Percentiles rank a stretch among this genome's conserved stretches.
phyloP scores from a whole-genome alignment of 1,140 invertebrate genomes.

The Anthonomus grandis region DNA sequence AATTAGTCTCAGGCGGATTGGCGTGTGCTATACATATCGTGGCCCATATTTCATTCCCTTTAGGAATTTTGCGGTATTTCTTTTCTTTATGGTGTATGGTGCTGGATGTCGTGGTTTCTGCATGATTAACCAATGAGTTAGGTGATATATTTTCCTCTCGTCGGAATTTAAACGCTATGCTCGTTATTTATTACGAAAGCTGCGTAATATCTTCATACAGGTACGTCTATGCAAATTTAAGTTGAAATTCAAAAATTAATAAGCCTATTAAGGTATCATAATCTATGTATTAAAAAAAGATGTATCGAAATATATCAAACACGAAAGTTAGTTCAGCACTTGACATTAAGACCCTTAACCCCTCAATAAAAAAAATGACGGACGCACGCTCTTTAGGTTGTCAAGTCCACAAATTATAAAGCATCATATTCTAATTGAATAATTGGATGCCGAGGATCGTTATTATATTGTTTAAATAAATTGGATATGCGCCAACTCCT shows the following conservation, averaged over 20 bases:
- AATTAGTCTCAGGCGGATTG: too few relatives aligned
- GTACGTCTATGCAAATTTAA: too few relatives aligned
- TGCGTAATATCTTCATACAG: too few relatives aligned
- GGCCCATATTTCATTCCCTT: constrained; percentile 6
- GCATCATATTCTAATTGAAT: constrained; percentile 11
- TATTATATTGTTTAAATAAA: constrained; percentile 15
- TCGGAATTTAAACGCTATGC: constrained; percentile 4
- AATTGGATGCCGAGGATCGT: constrained; percentile 5
- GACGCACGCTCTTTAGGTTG: constrained; percentile 3
- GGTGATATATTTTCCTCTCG: constrained; percentile 9
- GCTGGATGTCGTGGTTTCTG: constrained; percentile 6
- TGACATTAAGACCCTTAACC: constrained; percentile 10
- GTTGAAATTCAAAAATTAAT: too few relatives aligned
- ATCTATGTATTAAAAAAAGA: too few relatives aligned
- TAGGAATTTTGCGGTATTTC: constrained; percentile 9
- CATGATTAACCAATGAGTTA: constrained; percentile 7
- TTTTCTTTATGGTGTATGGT: too few relatives aligned
- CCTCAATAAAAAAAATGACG: neutral
- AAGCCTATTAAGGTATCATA: too few relatives aligned
- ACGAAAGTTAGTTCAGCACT: too few relatives aligned
- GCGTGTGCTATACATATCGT: constrained; percentile 5
- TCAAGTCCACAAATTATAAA: constrained; percentile 4
- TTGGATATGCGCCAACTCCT: neutral
- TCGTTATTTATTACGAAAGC: constrained; percentile 3
- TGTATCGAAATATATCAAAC: too few relatives aligned